A percentile compares a stretch with the other conserved stretches of the same genome.
Conservation (phyloP, 2,888 invertebrate genomes). For the Panorpa germanica region DNA sequence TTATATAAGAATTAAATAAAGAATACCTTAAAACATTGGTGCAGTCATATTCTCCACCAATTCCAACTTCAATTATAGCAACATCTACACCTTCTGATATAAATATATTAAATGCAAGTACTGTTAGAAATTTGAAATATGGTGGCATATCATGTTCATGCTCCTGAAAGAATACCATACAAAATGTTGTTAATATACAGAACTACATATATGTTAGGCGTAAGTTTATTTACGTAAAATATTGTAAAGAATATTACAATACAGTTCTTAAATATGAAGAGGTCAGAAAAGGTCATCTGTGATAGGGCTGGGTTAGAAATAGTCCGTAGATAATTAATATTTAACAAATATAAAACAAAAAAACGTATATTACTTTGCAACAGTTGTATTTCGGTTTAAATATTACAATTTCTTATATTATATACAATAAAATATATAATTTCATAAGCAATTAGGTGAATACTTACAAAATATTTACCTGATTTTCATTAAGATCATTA, state of each 20-base stretch:
- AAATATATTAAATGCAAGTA: conserved; percentile 81
- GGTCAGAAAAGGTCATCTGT: no score
- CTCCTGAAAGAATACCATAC: conserved; percentile 17
- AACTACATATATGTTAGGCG: neutral
- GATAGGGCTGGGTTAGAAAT: no score
- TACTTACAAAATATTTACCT: conserved; percentile 19
- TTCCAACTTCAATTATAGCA: conserved; percentile 89
- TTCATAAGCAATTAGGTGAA: neutral
- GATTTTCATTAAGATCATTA: conserved; percentile 30
- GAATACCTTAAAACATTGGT: conserved; percentile 74
- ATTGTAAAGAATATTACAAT: no score
- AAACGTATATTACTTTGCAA: no score
- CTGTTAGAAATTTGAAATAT: conserved; percentile 88
- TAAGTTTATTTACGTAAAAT: neutral
- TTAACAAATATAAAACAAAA: no score
- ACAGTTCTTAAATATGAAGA: no score
- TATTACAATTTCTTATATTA: neutral
- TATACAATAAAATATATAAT: neutral
- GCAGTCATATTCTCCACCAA: conserved; percentile 86
- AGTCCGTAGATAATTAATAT: no score
- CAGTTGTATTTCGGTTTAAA: no score
- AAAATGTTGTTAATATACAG: neutral
- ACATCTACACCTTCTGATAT: conserved; percentile 73
- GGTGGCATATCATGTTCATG: conserved; percentile 60
- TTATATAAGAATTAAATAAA: conserved; percentile 3